These are phyloP conservation scores for Heliconius aoede DNA, from an alignment of 2,888 invertebrate species.

Conservation along the genomic window DNA sequence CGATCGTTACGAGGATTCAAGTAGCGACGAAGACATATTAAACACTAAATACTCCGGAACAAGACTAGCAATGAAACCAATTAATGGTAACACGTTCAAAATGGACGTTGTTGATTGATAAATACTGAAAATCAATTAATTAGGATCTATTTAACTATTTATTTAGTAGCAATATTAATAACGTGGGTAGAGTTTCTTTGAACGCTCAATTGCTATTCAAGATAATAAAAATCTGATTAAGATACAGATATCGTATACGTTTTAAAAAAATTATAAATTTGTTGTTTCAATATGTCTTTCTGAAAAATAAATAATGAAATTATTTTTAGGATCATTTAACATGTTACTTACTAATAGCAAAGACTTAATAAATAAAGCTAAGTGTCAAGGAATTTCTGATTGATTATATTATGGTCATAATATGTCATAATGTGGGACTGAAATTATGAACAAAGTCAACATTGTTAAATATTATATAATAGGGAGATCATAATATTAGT, in stretches of 20 bases:
- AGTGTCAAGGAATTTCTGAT: constrained; percentile 18
- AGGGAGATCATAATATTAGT: constrained; percentile 8
- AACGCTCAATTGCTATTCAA: constrained; percentile 9
- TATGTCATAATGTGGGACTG: constrained; percentile 7
- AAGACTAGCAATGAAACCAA: constrained; percentile 72
- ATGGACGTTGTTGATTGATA: constrained; percentile 76
- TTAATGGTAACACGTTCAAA: constrained; percentile 69
- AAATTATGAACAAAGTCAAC: constrained; percentile 9
- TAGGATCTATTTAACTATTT: constrained; percentile 4
- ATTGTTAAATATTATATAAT: constrained; percentile 20
- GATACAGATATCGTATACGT: neutral
- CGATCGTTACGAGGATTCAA: constrained; percentile 70
- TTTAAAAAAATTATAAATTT: neutral
- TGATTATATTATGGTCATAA: constrained; percentile 22
- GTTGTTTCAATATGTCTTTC: neutral
- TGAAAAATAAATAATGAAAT: neutral
- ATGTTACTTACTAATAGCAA: constrained; percentile 5
- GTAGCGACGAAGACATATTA: constrained; percentile 76
- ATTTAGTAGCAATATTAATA: constrained; percentile 7
- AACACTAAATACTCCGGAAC: constrained; percentile 64
- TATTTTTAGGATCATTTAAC: neutral
- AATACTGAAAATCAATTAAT: constrained; percentile 40
- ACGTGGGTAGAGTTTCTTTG: neutral
- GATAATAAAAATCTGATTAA: neutral
- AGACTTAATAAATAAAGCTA: constrained; percentile 3